Percentiles rank a stretch among this genome's conserved stretches.
Evolutionary conservation across 2,888 invertebrate genomes (phyloP).

Genomic region (Xylophagus ater): DNA sequence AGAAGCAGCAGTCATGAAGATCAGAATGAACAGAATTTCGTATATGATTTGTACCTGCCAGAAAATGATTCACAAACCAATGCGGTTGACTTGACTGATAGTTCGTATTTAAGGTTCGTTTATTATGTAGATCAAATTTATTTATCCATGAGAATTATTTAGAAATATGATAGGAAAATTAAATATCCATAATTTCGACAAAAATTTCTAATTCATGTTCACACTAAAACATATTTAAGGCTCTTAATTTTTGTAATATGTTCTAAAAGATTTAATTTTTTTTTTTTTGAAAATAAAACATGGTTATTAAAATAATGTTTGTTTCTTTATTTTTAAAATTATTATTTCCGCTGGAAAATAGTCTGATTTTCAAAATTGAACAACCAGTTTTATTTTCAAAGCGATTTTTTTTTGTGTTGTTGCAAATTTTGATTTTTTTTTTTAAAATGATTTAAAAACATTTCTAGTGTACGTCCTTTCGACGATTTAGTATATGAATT

Average conservation of each 20-base stretch:
- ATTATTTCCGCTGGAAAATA: background rate
- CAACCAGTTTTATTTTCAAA: slow-evolving; percentile 19
- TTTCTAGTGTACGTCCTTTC: slow-evolving; percentile 28
- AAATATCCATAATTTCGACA: no score
- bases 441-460: background rate
- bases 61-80: slow-evolving; percentile 41
- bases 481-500: slow-evolving; percentile 31
- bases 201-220: slow-evolving; percentile 4
- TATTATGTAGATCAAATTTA: slow-evolving; percentile 32
- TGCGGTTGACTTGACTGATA: slow-evolving; percentile 30
- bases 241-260: background rate
- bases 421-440: background rate
- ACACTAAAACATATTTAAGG: background rate
- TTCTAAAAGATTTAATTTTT: background rate
- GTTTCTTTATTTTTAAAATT: background rate
- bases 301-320: slow-evolving; percentile 2
- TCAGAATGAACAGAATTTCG: slow-evolving; percentile 38
- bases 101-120: slow-evolving; percentile 33
- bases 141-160: slow-evolving; percentile 15
- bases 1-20: background rate
- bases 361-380: background rate
- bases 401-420: background rate
- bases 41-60: slow-evolving; percentile 54
- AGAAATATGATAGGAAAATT: no score
- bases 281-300: slow-evolving; percentile 9